Evolutionary conservation across 2,888 invertebrate genomes (phyloP), one percentile per base, ranked within the genome.

Genomic region (Diarsia brunnea): DNA sequence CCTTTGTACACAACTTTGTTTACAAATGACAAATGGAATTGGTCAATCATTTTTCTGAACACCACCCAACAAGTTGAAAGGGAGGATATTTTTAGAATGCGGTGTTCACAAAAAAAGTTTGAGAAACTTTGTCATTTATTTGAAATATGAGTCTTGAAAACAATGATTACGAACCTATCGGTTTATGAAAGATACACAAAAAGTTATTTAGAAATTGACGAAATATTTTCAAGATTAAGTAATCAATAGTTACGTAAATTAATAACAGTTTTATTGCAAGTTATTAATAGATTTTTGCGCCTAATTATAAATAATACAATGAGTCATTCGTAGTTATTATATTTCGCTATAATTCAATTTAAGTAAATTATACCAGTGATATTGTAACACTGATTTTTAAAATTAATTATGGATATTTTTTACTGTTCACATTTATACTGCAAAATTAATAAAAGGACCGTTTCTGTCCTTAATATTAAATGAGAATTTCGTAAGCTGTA

Each of bases 341-440:
- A 69, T 73, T 79, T 75, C 72, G 67, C 75, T 84, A 75, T 83
- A 78, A 75, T 79, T 81, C 78, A 84, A 78, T 72, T 21, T 80
- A 85, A 82, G 73, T 84, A 82, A 84, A 78, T 77, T 83, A 76
- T 63, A 83, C 85, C 81, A 86, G 86, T 86, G 86, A 86, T 86
- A 79, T 63, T 72, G 69, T 65, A 73, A 47, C 45, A 31, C 53
- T 38, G 47, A 55, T 69, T 65, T 64, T 66, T 51, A 51, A 61
- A 7, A 69, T 58, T 65, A 31, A 71, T 61, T 31, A 47, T 73
- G 76, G 61, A 73, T 76, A 61, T 73, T 31, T 63, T 78, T 55
- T n/a, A 47, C 12, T 14, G 19, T 49, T 24, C 3, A 2, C 0
- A 24, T 21, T 3, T 16, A 58, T 70, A 64, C 1, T 45, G 1